A percentile compares a stretch with the other conserved stretches of the same genome.
Conservation (phyloP, 53 echinoderm and acorn worm species). For the Hippasteria phrygiana region DNA sequence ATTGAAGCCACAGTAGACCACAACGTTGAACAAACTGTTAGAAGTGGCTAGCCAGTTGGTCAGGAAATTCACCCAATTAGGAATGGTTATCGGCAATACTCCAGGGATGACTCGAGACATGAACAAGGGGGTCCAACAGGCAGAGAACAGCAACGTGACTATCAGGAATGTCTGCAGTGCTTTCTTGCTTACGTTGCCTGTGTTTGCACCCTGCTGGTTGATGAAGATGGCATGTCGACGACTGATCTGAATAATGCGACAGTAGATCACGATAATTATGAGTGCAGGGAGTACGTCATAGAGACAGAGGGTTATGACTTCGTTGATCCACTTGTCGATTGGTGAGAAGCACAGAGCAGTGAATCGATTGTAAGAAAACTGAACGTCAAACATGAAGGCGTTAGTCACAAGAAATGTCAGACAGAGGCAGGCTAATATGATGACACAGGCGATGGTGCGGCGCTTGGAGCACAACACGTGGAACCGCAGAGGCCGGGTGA, state of each 20-base stretch:
- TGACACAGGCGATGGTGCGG: background rate
- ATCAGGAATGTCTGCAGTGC: background rate
- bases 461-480: constrained; percentile 4
- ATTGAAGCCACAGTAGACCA: background rate
- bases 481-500: background rate
- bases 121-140: background rate
- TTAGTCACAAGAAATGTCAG: background rate
- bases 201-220: background rate
- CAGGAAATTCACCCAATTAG: background rate
- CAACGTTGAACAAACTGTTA: background rate
- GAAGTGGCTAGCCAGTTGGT: background rate
- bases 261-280: background rate
- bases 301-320: background rate
- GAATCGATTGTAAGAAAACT: background rate
- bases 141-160: background rate
- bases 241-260: background rate
- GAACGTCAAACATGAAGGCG: no score
- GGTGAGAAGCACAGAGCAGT: background rate
- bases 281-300: background rate
- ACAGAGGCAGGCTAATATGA: no score
- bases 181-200: background rate
- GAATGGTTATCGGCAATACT: no score
- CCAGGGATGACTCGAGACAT: no score
- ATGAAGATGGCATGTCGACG: background rate
- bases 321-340: no score